phyloP scores from a whole-genome alignment of 2,888 invertebrate species.

The Lasioglossum oenotherae region DNA sequence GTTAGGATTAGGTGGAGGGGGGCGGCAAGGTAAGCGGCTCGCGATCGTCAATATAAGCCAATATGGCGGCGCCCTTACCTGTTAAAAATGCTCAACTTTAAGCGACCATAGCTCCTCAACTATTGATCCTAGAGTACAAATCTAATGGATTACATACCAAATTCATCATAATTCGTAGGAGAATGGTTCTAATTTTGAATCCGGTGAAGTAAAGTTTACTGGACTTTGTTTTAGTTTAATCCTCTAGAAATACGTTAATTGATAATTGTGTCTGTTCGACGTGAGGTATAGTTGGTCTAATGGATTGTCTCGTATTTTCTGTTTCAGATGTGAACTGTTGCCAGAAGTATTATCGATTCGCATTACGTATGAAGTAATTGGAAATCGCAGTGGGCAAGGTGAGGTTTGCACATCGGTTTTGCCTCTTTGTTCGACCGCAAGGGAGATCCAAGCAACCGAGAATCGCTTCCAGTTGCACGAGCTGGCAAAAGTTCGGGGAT shows the following conservation, averaged over 20 bases:
- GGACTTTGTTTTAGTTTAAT: not conserved
- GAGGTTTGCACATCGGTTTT: slow-evolving; percentile 43
- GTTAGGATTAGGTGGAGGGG: no score
- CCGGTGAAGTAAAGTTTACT: no score
- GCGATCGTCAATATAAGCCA: no score
- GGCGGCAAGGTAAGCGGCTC: no score
- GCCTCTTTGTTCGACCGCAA: not conserved
- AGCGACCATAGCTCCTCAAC: no score
- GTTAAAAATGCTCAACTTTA: no score
- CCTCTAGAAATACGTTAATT: not conserved
- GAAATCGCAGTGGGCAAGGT: slow-evolving; percentile 75
- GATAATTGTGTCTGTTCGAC: not conserved
- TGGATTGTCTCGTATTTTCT: slow-evolving; percentile 54
- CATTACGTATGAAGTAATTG: slow-evolving; percentile 74
- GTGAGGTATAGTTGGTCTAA: slow-evolving; percentile 39
- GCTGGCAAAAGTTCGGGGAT: slow-evolving; percentile 1
- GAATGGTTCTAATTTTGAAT: no score
- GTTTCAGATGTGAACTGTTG: slow-evolving; percentile 77
- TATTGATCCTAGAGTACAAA: no score
- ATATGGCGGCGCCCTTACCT: no score
- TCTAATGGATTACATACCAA: no score
- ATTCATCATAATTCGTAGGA: no score
- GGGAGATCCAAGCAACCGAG: not conserved
- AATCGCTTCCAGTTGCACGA: not conserved
- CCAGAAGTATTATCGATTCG: slow-evolving; percentile 78